Evolutionary conservation across 1,140 invertebrate species (phyloP), one percentile per base, ranked within the genome.

Genomic region (Drosophila orena): DNA sequence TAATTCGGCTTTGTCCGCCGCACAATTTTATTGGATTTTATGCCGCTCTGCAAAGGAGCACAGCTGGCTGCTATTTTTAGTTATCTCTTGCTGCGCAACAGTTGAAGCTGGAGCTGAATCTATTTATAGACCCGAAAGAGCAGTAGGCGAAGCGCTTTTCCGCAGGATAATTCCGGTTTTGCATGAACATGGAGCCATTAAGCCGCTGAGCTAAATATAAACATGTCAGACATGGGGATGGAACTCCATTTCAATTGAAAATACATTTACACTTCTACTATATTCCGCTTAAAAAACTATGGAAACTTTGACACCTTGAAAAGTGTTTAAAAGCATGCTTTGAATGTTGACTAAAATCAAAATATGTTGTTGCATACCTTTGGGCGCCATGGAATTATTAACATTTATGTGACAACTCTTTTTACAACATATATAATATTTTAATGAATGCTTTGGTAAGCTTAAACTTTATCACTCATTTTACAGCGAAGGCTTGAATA

Each of bases 21-120:
- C 37, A 57, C 66, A 62, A 88, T 88, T 88, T 88, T 83, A 79
- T 79, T 88, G 83, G 83, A 78, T 88, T 86, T 86, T 60, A 58
- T 76, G 76, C 64, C 43, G 27, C 37, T 43, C 43, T 44, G 65
- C 47, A 47, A 49, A 56, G 44, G 27, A 42, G 44, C 52, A 56
- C 60, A 59, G 65, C 80, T 65, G 42, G 20, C 35, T 53, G 59
- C 84, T 88, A 88, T 88, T 88, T 88, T 89, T 88, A 89, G 79
- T 65, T 57, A 27, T 37, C 22, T 38, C 11, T 47, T 38, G 55
- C 59, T 49, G 53, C 64, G 71, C 71, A 79, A 80, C 81, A 86
- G 74, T 81, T 86, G 24, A n/a, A 40, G 43, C 54, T 20, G 68
- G 14, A 40, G 43, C 54, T 20, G 68, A 12, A 14, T 77, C 83